Conservation (phyloP, 2,797 vertebrate species). For the Cottoperca gobio region DNA sequence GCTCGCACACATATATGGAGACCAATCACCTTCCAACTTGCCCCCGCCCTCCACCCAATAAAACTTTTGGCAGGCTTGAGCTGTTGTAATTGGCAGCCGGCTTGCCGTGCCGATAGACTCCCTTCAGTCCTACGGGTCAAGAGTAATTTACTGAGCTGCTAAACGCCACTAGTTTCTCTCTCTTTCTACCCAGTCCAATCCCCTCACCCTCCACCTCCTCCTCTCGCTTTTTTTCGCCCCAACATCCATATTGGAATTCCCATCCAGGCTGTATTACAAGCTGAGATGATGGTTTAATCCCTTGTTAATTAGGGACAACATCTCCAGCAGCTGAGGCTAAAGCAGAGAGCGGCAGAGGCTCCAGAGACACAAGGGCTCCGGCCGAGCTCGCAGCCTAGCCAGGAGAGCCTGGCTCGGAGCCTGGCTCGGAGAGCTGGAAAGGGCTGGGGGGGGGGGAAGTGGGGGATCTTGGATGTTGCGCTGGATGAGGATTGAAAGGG, state of each 20-base stretch:
- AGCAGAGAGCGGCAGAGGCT: conserved; percentile 59
- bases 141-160: conserved; percentile 89
- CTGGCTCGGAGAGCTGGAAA: conserved; percentile 76
- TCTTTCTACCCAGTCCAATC: conserved; percentile 64
- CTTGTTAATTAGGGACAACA: conserved; percentile 89
- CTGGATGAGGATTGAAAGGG: conserved; percentile 81
- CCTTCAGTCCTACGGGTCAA: conserved; percentile 85
- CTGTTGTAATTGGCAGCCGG: conserved; percentile 87
- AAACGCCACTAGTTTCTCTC: conserved; percentile 78
- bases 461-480: conserved; percentile 50
- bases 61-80: conserved; percentile 86
- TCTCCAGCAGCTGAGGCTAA: conserved; percentile 87
- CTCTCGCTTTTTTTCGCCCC: conserved; percentile 1
- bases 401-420: conserved; percentile 77
- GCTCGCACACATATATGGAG: conserved; percentile 45
- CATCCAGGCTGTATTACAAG: conserved; percentile 86
- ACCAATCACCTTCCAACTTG: conserved; percentile 67
- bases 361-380: conserved; percentile 76
- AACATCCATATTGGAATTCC: conserved; percentile 85
- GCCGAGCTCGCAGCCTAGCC: conserved; percentile 73
- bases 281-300: conserved; percentile 88
- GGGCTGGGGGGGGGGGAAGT: conserved; percentile 20
- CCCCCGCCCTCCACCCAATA: conserved; percentile 78
- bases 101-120: conserved; percentile 84
- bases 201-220: conserved; percentile 5